Percentiles rank a stretch among this genome's conserved stretches.
These are phyloP conservation scores for Murina feae DNA, from an alignment of 2,113 vertebrate species.

Conservation along the genomic window DNA sequence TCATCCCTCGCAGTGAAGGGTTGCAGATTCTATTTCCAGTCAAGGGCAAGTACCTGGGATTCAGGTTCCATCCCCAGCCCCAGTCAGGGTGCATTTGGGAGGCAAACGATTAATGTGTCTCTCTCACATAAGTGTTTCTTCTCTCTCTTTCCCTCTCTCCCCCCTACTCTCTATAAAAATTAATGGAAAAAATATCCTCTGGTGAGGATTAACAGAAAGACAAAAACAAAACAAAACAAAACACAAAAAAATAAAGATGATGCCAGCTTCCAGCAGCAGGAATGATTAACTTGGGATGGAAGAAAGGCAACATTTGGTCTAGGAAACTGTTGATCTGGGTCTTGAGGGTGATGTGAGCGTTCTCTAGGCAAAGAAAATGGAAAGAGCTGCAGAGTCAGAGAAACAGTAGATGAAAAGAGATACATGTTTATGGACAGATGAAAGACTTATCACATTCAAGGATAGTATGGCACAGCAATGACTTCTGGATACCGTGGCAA, in stretches of 20 bases:
- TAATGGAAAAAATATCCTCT: too few relatives aligned
- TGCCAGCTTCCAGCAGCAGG: not conserved
- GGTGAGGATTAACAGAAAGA: too few relatives aligned
- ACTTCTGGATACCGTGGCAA: not conserved
- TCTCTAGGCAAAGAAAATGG: not conserved
- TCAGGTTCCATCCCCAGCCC: too few relatives aligned
- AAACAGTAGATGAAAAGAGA: not conserved
- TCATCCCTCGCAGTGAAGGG: too few relatives aligned
- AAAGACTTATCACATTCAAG: not conserved
- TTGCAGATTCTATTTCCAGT: too few relatives aligned
- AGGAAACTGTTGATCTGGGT: not conserved
- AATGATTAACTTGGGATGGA: not conserved
- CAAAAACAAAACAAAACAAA: too few relatives aligned
- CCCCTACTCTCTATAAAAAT: too few relatives aligned
- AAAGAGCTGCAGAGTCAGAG: not conserved
- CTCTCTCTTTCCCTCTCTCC: too few relatives aligned
- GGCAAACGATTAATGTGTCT: too few relatives aligned
- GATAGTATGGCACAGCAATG: not conserved
- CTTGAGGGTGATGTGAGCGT: not conserved
- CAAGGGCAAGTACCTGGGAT: too few relatives aligned
- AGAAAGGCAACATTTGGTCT: not conserved
- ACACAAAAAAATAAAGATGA: not conserved
- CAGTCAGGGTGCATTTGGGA: too few relatives aligned
- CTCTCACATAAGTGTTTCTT: too few relatives aligned
- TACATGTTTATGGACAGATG: not conserved